phyloP scores from a whole-genome alignment of 2,797 vertebrate species.

The Anguilla anguilla region DNA sequence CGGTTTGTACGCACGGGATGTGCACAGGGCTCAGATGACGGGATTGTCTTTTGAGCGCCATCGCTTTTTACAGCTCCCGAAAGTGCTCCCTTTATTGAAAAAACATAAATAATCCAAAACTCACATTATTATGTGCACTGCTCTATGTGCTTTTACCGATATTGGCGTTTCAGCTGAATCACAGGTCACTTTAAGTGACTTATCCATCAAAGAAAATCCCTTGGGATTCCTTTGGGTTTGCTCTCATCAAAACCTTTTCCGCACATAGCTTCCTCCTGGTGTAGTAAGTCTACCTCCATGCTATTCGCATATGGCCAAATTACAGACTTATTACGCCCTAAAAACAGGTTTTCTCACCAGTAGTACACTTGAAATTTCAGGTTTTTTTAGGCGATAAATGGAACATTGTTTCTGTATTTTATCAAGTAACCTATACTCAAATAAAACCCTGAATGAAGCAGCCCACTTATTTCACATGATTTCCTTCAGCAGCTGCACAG shows the following conservation, averaged over 20 bases:
- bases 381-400: neutral
- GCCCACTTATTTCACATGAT: neutral
- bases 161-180: slow-evolving; percentile 8
- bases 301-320: neutral
- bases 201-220: neutral
- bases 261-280: neutral
- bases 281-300: neutral
- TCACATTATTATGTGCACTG: neutral
- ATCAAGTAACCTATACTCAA: neutral
- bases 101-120: slow-evolving; percentile 26
- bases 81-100: slow-evolving; percentile 4
- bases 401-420: neutral
- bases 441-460: neutral
- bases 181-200: slow-evolving; percentile 4
- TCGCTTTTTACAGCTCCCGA: slow-evolving; percentile 2
- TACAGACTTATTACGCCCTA: neutral
- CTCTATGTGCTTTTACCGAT: slow-evolving; percentile 23
- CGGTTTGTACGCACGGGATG: neutral
- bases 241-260: neutral
- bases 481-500: neutral
- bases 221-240: neutral
- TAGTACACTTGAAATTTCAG: neutral
- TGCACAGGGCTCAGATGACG: neutral
- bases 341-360: neutral
- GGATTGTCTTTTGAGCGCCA: neutral